Conservation (phyloP, 2,888 invertebrate genomes). For the Drosophila neonasuta region DNA sequence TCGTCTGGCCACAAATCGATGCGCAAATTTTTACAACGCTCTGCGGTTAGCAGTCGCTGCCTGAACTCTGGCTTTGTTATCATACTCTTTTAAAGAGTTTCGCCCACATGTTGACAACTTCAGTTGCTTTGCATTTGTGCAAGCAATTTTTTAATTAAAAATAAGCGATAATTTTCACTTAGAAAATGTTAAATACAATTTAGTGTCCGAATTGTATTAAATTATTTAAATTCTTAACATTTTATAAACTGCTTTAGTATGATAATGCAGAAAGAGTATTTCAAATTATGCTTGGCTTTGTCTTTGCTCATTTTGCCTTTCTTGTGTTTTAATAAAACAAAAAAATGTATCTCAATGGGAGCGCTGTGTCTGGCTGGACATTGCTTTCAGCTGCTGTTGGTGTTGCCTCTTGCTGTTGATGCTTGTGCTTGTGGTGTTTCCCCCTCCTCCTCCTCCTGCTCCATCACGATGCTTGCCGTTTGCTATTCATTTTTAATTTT, state of each 20-base stretch:
- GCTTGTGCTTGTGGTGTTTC: constrained; percentile 3
- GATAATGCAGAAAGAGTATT: constrained; percentile 38
- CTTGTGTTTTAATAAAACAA: constrained; percentile 53
- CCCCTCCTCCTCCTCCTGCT: not conserved
- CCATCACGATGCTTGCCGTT: constrained; percentile 26
- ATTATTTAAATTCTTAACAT: too few relatives aligned
- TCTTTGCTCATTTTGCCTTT: constrained; percentile 26
- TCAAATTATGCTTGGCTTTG: not conserved
- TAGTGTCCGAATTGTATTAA: not conserved
- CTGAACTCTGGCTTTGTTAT: constrained; percentile 19
- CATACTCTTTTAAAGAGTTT: constrained; percentile 35
- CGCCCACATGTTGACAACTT: not conserved
- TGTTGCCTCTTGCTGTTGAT: constrained; percentile 19
- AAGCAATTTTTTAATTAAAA: not conserved
- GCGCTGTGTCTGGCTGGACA: constrained; percentile 50
- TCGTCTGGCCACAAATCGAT: constrained; percentile 75
- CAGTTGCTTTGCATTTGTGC: not conserved
- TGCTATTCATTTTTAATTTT: constrained; percentile 75
- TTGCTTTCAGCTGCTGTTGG: constrained; percentile 8
- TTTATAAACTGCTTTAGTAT: too few relatives aligned
- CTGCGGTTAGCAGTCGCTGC: constrained; percentile 64
- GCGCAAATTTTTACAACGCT: constrained; percentile 72
- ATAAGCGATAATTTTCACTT: not conserved
- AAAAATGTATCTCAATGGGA: constrained; percentile 44
- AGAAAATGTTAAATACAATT: too few relatives aligned